phyloP scores from a whole-genome alignment of 2,113 vertebrate species.

The Odontophorus gujanensis region DNA sequence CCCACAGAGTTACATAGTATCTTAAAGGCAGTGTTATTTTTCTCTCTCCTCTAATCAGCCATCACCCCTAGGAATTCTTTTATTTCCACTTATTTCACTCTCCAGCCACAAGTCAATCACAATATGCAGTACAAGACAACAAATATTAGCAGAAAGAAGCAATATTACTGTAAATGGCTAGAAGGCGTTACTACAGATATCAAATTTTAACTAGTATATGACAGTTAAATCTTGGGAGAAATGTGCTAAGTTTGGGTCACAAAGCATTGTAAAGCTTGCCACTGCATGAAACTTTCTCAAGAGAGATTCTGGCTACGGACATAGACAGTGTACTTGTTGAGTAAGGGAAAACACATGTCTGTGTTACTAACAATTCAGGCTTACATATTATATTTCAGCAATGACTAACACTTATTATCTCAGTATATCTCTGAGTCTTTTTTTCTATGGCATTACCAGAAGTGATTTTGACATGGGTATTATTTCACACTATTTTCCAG shows the following conservation, averaged over 20 bases:
- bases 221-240: slow-evolving; percentile 1
- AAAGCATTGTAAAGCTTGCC: neutral
- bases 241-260: neutral
- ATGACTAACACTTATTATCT: neutral
- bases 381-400: neutral
- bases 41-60: neutral
- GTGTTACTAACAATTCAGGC: neutral
- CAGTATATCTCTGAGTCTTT: neutral
- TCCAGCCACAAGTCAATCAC: slow-evolving; percentile 20
- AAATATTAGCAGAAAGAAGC: slow-evolving; percentile 29
- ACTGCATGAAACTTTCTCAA: neutral
- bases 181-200: slow-evolving; percentile 20
- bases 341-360: neutral
- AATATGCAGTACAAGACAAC: neutral
- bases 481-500: neutral
- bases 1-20: neutral
- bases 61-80: slow-evolving; percentile 5
- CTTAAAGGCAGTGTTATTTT: neutral
- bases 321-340: neutral
- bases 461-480: neutral
- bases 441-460: neutral
- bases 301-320: neutral
- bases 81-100: neutral
- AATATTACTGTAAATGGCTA: slow-evolving; percentile 25
- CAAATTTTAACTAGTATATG: neutral